Evolutionary conservation across 1,140 invertebrate species (phyloP), one percentile per base, ranked within the genome.

Genomic region (Venustaconcha ellipsiformis): DNA sequence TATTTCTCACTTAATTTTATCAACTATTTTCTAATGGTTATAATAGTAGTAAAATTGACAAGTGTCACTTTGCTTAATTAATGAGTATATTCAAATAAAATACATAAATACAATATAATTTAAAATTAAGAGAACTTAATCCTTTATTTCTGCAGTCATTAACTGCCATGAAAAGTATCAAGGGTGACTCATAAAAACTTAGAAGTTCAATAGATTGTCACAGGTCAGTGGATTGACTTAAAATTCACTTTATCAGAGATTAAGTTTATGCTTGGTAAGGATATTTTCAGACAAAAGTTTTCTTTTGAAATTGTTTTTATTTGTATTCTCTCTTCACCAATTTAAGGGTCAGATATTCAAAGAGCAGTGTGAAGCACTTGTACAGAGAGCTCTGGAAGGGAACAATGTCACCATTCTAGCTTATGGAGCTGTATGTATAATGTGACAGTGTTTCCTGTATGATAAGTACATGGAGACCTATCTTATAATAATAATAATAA

Each of bases 341-440:
- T 81, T 80, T 18, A 76, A 87, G 86, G 74, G 62, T 18, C 76
- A 87, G 69, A 82, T 88, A 23, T 88, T 82, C 72, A 82, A 86
- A 69, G 85, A 86, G 20, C 77, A 77, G 57, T 83, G 82, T 78
- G 86, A 88, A 23, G 18, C 82, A 11, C 62, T 87, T 57, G 60
- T 87, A 37, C 85, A 87, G 64, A 80, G 83, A 76, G 86, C 83
- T 17, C 30, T 87, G 59, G 84, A 87, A 60, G 87, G 87, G 26
- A 83, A 86, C 72, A 88, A 88, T 84, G 83, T 87, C 20, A 80
- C 83, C 5, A 75, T 88, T 14, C 74, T 88, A 67, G 81, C 83
- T 30, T 82, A 84, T 76, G 87, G 87, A 63, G 82, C 84, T n/a
- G 86, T 87, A 80, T 81, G 86, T 83, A n/a, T 60, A 55, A 55